A percentile compares a stretch with the other conserved stretches of the same genome.
Conservation (phyloP, 2,113 vertebrate genomes). For the Callipepla squamata region DNA sequence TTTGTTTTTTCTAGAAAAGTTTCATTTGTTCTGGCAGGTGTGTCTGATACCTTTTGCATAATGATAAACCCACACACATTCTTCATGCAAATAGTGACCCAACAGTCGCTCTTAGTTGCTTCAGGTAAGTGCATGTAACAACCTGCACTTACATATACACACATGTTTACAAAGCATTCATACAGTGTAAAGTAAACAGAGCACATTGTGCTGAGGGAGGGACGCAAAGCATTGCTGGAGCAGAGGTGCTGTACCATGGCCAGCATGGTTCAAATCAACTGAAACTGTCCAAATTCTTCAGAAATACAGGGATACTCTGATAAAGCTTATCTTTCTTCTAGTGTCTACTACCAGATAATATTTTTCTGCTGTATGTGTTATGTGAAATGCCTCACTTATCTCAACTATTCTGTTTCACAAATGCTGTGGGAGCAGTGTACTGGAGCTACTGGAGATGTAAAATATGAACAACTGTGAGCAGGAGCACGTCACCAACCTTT, state of each 20-base stretch:
- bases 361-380: neutral
- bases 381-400: neutral
- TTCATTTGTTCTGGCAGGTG: constrained; percentile 65
- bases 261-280: fast-evolving
- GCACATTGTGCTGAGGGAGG: neutral
- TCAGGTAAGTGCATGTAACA: constrained; percentile 49
- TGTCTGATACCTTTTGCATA: constrained; percentile 68
- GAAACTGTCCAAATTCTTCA: neutral
- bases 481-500: neutral
- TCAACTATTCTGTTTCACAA: neutral
- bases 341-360: neutral
- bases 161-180: neutral
- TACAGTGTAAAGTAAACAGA: constrained; percentile 12
- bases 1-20: constrained; percentile 57
- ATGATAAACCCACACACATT: constrained; percentile 73
- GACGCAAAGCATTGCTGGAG: neutral
- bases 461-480: neutral
- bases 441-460: neutral
- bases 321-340: neutral
- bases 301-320: neutral
- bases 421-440: neutral
- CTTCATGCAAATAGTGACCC: constrained; percentile 71
- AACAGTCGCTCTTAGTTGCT: constrained; percentile 45
- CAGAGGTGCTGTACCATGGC: neutral
- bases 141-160: constrained; percentile 29